Evolutionary conservation across 2,888 invertebrate genomes (phyloP).

Genomic region (Thysanoteuthis rhombus): DNA sequence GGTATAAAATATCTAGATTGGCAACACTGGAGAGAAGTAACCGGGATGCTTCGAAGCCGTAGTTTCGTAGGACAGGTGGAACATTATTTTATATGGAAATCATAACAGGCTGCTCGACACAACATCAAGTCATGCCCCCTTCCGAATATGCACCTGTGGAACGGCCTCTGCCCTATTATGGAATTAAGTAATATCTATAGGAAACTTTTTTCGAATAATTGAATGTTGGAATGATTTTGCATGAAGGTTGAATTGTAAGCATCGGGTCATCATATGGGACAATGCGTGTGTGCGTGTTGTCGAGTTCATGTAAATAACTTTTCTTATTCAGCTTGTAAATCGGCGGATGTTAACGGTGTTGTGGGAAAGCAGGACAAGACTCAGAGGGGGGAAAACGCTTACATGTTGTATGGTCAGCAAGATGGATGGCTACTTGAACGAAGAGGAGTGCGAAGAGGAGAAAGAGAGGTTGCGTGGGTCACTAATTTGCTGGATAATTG

Average conservation of each 20-base stretch:
- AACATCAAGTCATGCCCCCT: no score
- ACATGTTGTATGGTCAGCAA: slow-evolving; percentile 12
- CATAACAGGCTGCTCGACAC: no score
- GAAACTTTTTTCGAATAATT: neutral
- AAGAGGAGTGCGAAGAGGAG: neutral
- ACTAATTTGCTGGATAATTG: neutral
- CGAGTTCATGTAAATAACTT: neutral
- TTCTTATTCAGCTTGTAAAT: neutral
- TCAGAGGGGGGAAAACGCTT: neutral
- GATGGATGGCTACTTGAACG: neutral
- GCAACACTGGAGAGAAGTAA: no score
- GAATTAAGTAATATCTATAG: no score
- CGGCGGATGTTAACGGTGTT: neutral
- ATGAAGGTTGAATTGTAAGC: neutral
- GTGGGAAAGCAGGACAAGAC: neutral
- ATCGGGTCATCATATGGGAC: neutral
- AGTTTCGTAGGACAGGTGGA: no score
- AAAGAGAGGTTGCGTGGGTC: neutral
- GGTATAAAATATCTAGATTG: no score
- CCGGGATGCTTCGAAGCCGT: no score
- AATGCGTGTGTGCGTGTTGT: neutral
- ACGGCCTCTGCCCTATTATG: no score
- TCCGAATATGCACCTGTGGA: no score
- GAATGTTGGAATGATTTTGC: neutral
- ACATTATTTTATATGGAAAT: no score